A percentile compares a stretch with the other conserved stretches of the same genome.
Conservation (phyloP, 1,140 invertebrate species). For the Drosophila sturtevanti region DNA sequence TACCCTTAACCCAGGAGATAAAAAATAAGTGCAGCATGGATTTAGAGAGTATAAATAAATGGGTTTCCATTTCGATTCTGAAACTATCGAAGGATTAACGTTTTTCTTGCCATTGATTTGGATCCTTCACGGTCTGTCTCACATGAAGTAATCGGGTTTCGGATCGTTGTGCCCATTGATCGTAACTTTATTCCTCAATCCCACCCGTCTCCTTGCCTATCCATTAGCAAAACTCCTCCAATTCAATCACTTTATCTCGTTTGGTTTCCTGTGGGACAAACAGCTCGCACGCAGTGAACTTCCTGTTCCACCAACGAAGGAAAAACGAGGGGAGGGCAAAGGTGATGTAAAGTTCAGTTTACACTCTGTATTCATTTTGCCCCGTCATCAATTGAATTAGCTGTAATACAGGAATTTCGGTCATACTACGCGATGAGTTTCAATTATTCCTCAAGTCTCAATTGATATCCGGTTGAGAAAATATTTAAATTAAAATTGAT, state of each 20-base stretch:
- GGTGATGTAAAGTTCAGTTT: no score
- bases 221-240: neutral
- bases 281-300: neutral
- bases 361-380: neutral
- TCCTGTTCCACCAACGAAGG: no score
- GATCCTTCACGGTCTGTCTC: no score
- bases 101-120: no score
- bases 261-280: neutral
- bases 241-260: neutral
- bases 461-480: conserved; percentile 3
- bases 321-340: no score
- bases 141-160: no score
- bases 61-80: no score
- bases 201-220: neutral
- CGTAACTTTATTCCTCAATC: no score
- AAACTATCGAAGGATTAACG: no score
- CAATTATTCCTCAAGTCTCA: neutral
- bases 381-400: neutral
- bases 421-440: neutral
- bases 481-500: neutral
- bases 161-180: no score
- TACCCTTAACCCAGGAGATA: neutral
- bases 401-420: neutral
- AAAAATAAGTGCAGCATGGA: no score
- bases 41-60: neutral